phyloP scores from a whole-genome alignment of 1,140 invertebrate genomes.

The Microplitis demolitor region DNA sequence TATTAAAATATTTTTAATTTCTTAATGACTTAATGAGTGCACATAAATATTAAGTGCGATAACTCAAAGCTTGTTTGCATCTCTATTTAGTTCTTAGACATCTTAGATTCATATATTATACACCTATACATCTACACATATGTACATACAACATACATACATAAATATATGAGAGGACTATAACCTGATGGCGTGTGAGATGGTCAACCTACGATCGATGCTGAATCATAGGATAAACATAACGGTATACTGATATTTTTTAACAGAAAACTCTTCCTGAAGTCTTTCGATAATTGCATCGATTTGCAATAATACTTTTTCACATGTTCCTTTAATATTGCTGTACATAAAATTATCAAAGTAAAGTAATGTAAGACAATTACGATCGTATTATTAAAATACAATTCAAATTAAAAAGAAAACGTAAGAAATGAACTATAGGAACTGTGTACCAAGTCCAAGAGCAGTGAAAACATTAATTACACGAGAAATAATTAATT shows the following conservation, averaged over 20 bases:
- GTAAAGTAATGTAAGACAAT: constrained; percentile 6
- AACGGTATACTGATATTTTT: constrained; percentile 16
- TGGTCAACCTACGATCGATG: constrained; percentile 19
- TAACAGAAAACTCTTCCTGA: neutral
- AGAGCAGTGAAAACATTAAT: constrained; percentile 56
- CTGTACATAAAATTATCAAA: constrained; percentile 32
- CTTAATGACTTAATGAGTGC: too few species aligned
- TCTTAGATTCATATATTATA: neutral
- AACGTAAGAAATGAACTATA: constrained; percentile 38
- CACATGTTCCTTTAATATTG: constrained; percentile 1
- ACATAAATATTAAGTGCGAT: constrained; percentile 18
- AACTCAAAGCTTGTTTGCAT: too few species aligned
- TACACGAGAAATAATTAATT: constrained; percentile 56
- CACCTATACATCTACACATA: neutral
- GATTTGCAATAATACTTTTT: too few species aligned
- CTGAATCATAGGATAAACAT: constrained; percentile 29
- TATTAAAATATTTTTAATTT: too few species aligned
- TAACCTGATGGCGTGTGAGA: constrained; percentile 15
- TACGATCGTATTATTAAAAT: too few species aligned
- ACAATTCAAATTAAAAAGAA: constrained; percentile 23
- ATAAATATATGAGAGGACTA: neutral
- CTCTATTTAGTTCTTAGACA: neutral
- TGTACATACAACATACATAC: neutral
- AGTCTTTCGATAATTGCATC: neutral
- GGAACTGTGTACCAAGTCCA: constrained; percentile 36